Evolutionary conservation across 2,888 invertebrate species (phyloP).

Genomic region (Meiosimyza decipiens): DNA sequence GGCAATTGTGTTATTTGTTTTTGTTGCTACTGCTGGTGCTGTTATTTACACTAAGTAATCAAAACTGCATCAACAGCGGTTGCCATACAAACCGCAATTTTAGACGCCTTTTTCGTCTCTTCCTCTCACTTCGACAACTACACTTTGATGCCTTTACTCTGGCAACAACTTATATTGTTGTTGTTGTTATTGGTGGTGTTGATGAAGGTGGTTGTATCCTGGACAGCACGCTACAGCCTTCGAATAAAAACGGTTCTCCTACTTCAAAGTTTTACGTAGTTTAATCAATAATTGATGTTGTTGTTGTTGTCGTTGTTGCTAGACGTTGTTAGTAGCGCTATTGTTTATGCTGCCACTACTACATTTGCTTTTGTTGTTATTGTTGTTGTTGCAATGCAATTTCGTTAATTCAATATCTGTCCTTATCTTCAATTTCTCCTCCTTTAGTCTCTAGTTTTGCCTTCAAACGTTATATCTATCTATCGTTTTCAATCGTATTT

Average conservation of each 20-base stretch:
- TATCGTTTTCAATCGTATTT: slow-evolving; percentile 16
- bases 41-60: slow-evolving; percentile 62
- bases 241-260: too few relatives aligned
- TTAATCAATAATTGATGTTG: slow-evolving; percentile 54
- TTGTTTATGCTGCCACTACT: slow-evolving; percentile 2
- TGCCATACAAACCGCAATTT: slow-evolving; percentile 37
- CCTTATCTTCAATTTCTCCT: not conserved
- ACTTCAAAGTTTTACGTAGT: slow-evolving; percentile 37
- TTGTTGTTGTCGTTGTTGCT: slow-evolving; percentile 13
- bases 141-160: too few relatives aligned
- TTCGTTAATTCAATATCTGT: not conserved
- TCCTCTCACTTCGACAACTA: too few relatives aligned
- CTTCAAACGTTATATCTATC: not conserved
- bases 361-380: slow-evolving; percentile 13
- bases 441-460: not conserved
- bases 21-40: slow-evolving; percentile 40
- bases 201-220: slow-evolving; percentile 1
- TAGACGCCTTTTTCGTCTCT: too few relatives aligned
- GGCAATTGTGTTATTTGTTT: slow-evolving; percentile 38
- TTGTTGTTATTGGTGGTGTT: not conserved
- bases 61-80: slow-evolving; percentile 54
- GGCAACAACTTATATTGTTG: too few relatives aligned
- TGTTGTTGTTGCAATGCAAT: slow-evolving; percentile 9
- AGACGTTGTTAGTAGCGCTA: not conserved
- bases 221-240: slow-evolving; percentile 1